Evolutionary conservation across 2,113 vertebrate species (phyloP).

Genomic region (Melanerpes aurifrons): DNA sequence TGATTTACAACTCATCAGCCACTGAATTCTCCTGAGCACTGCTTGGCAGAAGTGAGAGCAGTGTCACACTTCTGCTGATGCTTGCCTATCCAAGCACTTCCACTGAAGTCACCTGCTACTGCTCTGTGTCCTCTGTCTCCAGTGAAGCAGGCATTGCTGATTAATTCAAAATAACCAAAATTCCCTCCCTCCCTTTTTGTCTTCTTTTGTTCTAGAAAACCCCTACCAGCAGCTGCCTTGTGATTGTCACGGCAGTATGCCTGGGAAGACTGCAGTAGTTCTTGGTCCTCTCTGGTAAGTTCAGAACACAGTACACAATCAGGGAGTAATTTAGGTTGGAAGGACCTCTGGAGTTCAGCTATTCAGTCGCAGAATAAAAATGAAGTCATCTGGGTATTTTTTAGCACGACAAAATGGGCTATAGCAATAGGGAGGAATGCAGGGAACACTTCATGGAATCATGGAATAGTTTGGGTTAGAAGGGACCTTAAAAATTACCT

Average conservation of each 20-base stretch:
- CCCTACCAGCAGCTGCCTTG: constrained; percentile 90
- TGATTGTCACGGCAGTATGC: constrained; percentile 91
- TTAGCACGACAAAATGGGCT: not conserved
- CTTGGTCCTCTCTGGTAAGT: constrained; percentile 94
- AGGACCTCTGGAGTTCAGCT: not conserved
- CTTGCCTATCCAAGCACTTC: not conserved
- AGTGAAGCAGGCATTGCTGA: not conserved
- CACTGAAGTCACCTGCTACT: not conserved
- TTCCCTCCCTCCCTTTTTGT: not conserved
- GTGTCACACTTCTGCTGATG: not conserved
- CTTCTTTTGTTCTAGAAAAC: constrained; percentile 76
- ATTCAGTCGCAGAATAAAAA: not conserved
- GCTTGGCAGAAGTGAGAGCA: not conserved
- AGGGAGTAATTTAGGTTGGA: not conserved
- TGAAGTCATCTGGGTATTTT: not conserved
- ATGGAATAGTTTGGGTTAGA: too few species aligned
- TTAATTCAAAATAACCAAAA: not conserved
- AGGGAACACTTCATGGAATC: not conserved
- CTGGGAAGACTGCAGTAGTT: constrained; percentile 91
- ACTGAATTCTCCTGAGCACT: not conserved
- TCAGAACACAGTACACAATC: not conserved
- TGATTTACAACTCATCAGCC: not conserved
- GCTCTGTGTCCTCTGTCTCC: not conserved
- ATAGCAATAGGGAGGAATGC: not conserved
- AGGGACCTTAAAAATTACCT: too few species aligned